Evolutionary conservation across 2,888 invertebrate genomes (phyloP).

Genomic region (Clitarchus hookeri): DNA sequence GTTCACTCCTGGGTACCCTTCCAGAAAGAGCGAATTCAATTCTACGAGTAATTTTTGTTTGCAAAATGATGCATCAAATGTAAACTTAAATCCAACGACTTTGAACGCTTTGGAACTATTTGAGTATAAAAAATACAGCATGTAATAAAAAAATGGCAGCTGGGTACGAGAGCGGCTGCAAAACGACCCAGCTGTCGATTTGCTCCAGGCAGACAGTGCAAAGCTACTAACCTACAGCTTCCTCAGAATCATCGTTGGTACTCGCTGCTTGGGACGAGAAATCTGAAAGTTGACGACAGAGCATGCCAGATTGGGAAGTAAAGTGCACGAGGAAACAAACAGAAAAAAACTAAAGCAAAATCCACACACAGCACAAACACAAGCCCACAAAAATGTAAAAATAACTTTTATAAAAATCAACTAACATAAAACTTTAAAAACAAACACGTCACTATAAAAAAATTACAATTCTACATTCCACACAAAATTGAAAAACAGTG

Average conservation of each 20-base stretch:
- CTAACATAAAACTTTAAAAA: background rate
- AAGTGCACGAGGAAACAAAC: slow-evolving; percentile 33
- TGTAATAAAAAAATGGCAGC: background rate
- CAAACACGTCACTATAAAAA: background rate
- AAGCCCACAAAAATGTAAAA: slow-evolving; percentile 4
- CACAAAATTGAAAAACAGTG: too few species aligned
- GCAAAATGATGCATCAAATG: too few species aligned
- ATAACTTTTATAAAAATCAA: background rate
- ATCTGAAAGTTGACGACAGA: slow-evolving; percentile 38
- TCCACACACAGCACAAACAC: background rate
- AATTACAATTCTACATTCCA: background rate
- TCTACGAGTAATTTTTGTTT: too few species aligned
- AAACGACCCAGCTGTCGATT: background rate
- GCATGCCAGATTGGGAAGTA: slow-evolving; percentile 24
- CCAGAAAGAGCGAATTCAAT: too few species aligned
- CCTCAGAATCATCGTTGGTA: slow-evolving; percentile 39
- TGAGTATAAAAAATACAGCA: background rate
- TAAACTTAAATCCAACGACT: too few species aligned
- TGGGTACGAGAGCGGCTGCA: background rate
- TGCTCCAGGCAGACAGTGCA: background rate
- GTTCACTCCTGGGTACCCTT: too few species aligned
- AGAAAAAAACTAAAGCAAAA: slow-evolving; percentile 22
- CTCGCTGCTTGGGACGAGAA: slow-evolving; percentile 32
- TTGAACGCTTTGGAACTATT: too few species aligned
- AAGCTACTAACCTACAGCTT: slow-evolving; percentile 39